These are phyloP conservation scores for Lasioglossum zephyrum DNA, from an alignment of 2,888 invertebrate species.

Conservation along the genomic window DNA sequence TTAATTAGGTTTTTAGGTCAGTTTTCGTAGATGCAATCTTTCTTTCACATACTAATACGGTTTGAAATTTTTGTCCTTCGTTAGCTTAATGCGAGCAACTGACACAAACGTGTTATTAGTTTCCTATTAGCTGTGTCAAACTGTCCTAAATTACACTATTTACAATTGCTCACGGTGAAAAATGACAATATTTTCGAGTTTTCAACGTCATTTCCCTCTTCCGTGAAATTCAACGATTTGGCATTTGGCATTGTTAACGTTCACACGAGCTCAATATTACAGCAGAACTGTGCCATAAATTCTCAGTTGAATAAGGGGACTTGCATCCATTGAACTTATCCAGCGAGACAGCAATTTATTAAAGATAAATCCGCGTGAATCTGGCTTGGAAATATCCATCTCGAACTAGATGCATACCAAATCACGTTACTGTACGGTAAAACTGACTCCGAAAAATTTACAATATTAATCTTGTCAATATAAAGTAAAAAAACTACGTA, in stretches of 20 bases:
- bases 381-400: slow-evolving; percentile 15
- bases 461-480: not conserved
- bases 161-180: not conserved
- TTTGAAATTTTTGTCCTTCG: not conserved
- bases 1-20: not conserved
- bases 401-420: not conserved
- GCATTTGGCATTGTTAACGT: not conserved
- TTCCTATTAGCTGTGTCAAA: not conserved
- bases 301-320: slow-evolving; percentile 8
- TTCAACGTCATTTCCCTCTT: not conserved
- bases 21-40: not conserved
- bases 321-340: slow-evolving; percentile 1
- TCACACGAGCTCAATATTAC: not conserved
- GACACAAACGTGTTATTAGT: not conserved
- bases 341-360: slow-evolving; percentile 21
- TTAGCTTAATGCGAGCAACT: not conserved
- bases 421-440: not conserved
- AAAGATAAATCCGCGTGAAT: not conserved
- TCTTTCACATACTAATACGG: not conserved
- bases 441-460: not conserved
- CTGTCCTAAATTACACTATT: not conserved
- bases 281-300: slow-evolving; percentile 17
- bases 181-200: slow-evolving; percentile 3
- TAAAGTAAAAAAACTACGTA: too few species aligned
- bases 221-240: not conserved